phyloP scores from a whole-genome alignment of 2,797 vertebrate species.

The Anguilla megastoma region DNA sequence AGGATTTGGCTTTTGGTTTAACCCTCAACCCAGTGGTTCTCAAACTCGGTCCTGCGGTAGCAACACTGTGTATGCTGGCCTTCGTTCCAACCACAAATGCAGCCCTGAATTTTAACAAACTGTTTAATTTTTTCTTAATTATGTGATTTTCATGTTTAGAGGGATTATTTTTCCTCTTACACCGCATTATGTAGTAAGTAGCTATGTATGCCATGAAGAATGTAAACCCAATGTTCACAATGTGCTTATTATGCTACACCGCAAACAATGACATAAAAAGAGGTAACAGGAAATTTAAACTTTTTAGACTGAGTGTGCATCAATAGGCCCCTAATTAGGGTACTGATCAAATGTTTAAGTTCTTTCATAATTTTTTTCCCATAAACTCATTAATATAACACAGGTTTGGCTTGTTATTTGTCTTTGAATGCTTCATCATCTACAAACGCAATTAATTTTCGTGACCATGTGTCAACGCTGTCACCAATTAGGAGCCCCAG shows the following conservation, averaged over 20 bases:
- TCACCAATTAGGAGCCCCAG: no score
- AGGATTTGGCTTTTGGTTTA: slow-evolving; percentile 17
- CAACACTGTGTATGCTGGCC: not conserved
- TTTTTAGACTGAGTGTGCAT: not conserved
- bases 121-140: not conserved
- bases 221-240: not conserved
- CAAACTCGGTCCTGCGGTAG: not conserved
- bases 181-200: not conserved
- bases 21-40: not conserved
- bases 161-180: not conserved
- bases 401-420: not conserved
- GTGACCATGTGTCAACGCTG: no score
- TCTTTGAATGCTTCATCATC: not conserved
- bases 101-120: not conserved
- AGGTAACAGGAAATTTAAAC: not conserved
- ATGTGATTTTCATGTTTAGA: not conserved
- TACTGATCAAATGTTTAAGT: not conserved
- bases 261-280: not conserved
- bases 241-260: not conserved
- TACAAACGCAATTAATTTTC: no score
- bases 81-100: not conserved
- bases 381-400: not conserved
- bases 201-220: not conserved
- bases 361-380: not conserved
- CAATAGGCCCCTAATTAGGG: not conserved